Conservation (phyloP, 2,797 vertebrate genomes). For the Orestias chungarensis region DNA sequence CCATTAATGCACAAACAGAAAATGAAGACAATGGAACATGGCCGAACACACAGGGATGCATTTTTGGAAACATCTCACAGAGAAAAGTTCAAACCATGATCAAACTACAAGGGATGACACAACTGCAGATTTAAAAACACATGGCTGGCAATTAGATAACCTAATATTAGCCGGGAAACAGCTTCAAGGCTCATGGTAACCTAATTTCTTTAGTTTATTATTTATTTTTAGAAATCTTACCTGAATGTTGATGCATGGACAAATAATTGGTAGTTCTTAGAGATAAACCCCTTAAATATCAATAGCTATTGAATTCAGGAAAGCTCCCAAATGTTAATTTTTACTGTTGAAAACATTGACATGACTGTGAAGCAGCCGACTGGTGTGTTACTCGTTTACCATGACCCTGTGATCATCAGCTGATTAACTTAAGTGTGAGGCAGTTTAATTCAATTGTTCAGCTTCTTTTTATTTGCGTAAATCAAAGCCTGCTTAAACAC, state of each 20-base stretch:
- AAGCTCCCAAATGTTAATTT: neutral
- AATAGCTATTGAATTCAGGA: neutral
- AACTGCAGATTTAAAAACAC: neutral
- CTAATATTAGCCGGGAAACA: neutral
- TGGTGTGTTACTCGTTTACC: neutral
- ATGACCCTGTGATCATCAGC: constrained; percentile 23
- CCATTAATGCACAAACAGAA: too few relatives aligned
- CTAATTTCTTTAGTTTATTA: too few relatives aligned
- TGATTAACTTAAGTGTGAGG: constrained; percentile 22
- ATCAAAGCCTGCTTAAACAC: constrained; percentile 36
- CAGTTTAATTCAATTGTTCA: constrained; percentile 17
- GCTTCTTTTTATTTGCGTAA: constrained; percentile 4
- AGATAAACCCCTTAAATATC: neutral
- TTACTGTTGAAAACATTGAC: neutral
- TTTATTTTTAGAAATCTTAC: too few relatives aligned
- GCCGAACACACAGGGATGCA: too few relatives aligned
- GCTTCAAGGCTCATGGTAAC: too few relatives aligned
- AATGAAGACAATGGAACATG: too few relatives aligned
- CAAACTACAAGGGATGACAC: neutral
- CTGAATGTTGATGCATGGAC: too few relatives aligned
- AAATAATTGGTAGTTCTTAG: neutral
- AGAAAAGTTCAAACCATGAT: too few relatives aligned
- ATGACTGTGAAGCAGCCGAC: constrained; percentile 9
- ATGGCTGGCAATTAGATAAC: neutral
- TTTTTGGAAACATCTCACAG: too few relatives aligned